Evolutionary conservation across 2,113 vertebrate species (phyloP).

Genomic region (Thermophis baileyi): DNA sequence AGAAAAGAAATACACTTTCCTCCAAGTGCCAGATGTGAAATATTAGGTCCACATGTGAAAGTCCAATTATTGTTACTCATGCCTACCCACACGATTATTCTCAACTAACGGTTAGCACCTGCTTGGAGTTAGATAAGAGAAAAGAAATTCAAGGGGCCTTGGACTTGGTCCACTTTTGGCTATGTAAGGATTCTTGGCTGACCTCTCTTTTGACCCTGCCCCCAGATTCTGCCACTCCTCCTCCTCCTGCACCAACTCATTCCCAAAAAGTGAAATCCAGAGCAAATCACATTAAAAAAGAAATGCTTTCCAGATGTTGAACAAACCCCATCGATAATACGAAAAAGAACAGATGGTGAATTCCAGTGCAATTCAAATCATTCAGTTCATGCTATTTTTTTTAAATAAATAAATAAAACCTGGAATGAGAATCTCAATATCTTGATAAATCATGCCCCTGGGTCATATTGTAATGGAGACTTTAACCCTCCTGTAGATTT

Average conservation of each 20-base stretch:
- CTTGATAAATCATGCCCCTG: slow-evolving; percentile 32
- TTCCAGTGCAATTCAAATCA: slow-evolving; percentile 49
- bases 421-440: slow-evolving; percentile 11
- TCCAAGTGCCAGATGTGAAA: not conserved
- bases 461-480: slow-evolving; percentile 34
- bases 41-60: too few relatives aligned
- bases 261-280: not conserved
- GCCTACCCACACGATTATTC: not conserved
- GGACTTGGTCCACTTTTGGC: not conserved
- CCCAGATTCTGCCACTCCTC: not conserved
- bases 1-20: slow-evolving; percentile 16
- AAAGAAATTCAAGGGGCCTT: not conserved
- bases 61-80: not conserved
- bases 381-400: slow-evolving; percentile 41
- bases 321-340: slow-evolving; percentile 33
- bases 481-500: slow-evolving; percentile 25
- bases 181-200: not conserved
- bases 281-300: slow-evolving; percentile 23
- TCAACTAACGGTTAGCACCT: not conserved
- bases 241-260: slow-evolving; percentile 2
- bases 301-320: slow-evolving; percentile 39
- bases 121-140: not conserved
- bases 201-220: not conserved
- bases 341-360: slow-evolving; percentile 56
- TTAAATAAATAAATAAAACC: slow-evolving; percentile 39